Percentiles rank a stretch among this genome's conserved stretches.
Conservation (phyloP, 2,113 vertebrate genomes). For the Spilogale gracilis region DNA sequence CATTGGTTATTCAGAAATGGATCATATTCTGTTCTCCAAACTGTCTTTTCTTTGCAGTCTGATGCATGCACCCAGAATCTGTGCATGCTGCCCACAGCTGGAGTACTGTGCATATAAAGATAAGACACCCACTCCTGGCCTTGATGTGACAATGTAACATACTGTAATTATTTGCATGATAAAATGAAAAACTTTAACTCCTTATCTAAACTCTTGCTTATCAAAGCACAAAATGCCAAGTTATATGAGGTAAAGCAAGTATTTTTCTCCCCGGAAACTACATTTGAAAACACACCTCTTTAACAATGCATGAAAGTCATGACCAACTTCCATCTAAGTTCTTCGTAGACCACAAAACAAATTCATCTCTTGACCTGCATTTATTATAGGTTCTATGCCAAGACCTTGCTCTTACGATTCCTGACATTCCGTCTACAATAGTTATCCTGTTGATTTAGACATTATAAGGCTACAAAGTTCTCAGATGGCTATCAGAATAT, state of each 20-base stretch:
- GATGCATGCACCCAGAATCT: neutral
- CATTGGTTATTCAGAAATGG: neutral
- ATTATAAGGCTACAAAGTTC: neutral
- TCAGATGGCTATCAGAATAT: neutral
- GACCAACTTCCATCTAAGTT: neutral
- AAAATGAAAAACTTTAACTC: constrained; percentile 28
- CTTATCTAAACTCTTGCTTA: neutral
- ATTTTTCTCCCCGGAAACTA: neutral
- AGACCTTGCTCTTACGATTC: neutral
- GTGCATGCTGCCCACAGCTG: neutral
- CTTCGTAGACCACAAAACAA: neutral
- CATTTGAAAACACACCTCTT: constrained; percentile 34
- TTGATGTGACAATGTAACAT: neutral
- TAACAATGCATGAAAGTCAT: neutral
- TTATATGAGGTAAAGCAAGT: neutral
- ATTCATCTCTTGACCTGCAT: neutral
- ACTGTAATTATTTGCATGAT: neutral
- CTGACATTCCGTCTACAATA: neutral
- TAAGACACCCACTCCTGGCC: neutral
- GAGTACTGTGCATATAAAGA: neutral
- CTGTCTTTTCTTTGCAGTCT: neutral
- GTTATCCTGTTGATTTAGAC: neutral
- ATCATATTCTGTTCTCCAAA: neutral
- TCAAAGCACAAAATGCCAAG: neutral
- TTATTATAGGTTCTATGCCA: neutral